A percentile compares a stretch with the other conserved stretches of the same genome.
Conservation (phyloP, 2,113 vertebrate species). For the Notarius quadriscutis region DNA sequence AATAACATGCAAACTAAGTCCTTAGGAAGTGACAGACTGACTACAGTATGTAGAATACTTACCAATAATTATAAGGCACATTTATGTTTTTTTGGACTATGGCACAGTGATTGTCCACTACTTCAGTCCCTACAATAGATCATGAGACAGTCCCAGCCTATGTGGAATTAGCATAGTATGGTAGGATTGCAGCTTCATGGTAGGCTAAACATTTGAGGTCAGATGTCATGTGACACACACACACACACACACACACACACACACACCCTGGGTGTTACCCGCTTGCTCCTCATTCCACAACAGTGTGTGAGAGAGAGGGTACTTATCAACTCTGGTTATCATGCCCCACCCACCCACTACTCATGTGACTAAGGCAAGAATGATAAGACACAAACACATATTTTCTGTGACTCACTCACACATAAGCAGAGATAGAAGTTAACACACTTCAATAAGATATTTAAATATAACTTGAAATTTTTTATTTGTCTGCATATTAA, state of each 20-base stretch:
- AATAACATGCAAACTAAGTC: neutral
- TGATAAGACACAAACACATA: constrained; percentile 30
- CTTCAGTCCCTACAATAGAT: neutral
- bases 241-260: constrained; percentile 7
- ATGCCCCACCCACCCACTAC: constrained; percentile 11
- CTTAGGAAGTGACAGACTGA: neutral
- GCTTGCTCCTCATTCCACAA: constrained; percentile 40
- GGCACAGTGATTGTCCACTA: neutral
- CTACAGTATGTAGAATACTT: neutral
- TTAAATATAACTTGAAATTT: neutral
- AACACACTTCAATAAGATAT: neutral
- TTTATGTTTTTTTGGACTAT: neutral
- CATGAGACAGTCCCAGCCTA: neutral
- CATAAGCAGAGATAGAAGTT: neutral
- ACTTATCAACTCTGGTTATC: constrained; percentile 33
- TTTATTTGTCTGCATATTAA: neutral
- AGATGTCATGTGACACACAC: neutral
- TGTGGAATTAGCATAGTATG: constrained; percentile 8
- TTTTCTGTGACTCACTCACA: constrained; percentile 18
- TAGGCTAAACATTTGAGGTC: neutral
- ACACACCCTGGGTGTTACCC: constrained; percentile 41
- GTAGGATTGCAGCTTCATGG: neutral
- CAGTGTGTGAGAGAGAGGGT: constrained; percentile 37
- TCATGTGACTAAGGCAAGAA: constrained; percentile 19
- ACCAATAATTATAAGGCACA: neutral